A percentile compares a stretch with the other conserved stretches of the same genome.
These are phyloP conservation scores for Frankliniella intonsa DNA, from an alignment of 2,888 invertebrate species.

Conservation along the genomic window DNA sequence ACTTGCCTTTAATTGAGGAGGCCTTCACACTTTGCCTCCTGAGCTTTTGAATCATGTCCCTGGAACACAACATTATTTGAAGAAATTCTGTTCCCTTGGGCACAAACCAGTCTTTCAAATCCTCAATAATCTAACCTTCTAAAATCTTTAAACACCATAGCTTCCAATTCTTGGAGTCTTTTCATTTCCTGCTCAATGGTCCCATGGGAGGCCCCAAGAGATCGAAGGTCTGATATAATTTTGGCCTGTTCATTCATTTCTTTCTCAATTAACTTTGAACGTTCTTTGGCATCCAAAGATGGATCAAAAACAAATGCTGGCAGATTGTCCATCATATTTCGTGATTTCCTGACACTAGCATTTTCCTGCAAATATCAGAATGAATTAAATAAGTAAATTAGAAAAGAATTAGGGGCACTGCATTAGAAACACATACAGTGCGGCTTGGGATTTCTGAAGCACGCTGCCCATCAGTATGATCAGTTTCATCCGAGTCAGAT, in stretches of 20 bases:
- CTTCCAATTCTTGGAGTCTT: conserved; percentile 86
- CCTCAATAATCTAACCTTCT: conserved; percentile 53
- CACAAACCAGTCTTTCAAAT: neutral
- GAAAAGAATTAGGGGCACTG: neutral
- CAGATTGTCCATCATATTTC: conserved; percentile 67
- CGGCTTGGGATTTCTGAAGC: neutral
- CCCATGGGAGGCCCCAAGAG: conserved; percentile 80
- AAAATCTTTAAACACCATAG: conserved; percentile 90
- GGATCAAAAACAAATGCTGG: conserved; percentile 81
- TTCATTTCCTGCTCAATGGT: conserved; percentile 91
- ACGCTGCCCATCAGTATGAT: conserved; percentile 44
- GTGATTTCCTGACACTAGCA: conserved; percentile 57
- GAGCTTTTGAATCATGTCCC: conserved; percentile 89
- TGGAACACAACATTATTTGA: conserved; percentile 40
- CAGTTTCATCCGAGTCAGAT: conserved; percentile 72
- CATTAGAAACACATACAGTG: neutral
- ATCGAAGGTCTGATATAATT: conserved; percentile 86
- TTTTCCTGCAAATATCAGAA: conserved; percentile 54
- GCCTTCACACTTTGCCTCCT: conserved; percentile 77
- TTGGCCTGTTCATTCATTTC: conserved; percentile 98
- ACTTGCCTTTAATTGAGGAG: conserved; percentile 74
- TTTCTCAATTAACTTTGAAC: conserved; percentile 89
- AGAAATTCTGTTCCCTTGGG: neutral
- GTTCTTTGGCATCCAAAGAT: conserved; percentile 70
- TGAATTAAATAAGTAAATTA: neutral